phyloP scores from a whole-genome alignment of 2,113 vertebrate genomes.

The Sinocyclocheilus anshuiensis region DNA sequence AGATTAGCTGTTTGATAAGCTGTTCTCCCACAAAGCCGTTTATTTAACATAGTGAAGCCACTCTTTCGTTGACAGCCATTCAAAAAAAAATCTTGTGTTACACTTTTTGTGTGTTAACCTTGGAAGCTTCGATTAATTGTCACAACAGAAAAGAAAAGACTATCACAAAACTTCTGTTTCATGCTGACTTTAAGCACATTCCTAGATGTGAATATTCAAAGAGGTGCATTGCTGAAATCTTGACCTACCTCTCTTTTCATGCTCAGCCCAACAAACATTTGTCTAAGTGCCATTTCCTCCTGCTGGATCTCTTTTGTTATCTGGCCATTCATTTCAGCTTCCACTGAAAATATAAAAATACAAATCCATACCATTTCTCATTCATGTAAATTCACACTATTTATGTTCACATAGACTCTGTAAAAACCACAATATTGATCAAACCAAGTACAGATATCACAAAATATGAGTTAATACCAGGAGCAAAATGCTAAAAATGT shows the following conservation, averaged over 20 bases:
- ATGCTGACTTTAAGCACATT: constrained; percentile 33
- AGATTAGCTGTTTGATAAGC: too few species aligned
- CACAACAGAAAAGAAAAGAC: background rate
- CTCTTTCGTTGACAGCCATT: too few species aligned
- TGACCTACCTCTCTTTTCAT: constrained; percentile 79
- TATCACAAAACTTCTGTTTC: too few species aligned
- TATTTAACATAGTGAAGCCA: too few species aligned
- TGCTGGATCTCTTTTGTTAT: constrained; percentile 72
- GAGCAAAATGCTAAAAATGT: background rate
- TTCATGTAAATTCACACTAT: too few species aligned
- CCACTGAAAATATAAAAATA: constrained; percentile 62
- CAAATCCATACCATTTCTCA: background rate
- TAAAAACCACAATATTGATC: too few species aligned
- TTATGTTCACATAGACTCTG: background rate
- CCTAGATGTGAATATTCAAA: too few species aligned
- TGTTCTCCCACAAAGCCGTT: too few species aligned
- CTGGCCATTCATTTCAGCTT: constrained; percentile 69
- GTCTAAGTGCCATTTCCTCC: constrained; percentile 72
- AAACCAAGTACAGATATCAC: too few species aligned
- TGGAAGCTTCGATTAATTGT: background rate
- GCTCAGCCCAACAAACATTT: constrained; percentile 75
- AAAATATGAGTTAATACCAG: too few species aligned
- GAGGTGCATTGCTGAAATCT: background rate
- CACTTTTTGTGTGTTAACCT: too few species aligned
- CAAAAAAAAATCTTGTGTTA: too few species aligned